Base-by-base conservation (phyloP, 1,140 invertebrate species). In the Condylostylus longicornis region DNA sequence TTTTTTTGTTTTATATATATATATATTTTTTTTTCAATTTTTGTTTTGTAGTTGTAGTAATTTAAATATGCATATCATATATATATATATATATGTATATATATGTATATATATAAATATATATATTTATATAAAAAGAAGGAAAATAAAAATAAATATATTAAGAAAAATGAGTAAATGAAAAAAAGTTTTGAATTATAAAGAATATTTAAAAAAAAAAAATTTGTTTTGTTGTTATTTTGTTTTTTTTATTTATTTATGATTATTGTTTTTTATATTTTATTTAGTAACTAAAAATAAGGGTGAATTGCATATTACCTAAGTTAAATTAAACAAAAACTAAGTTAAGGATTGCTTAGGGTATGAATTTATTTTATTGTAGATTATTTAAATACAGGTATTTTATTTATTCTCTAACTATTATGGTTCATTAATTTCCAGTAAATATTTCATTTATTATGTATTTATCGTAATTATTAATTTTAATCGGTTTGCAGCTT, bases 1-100 rank as follows among this genome's bases (percentile, higher is more conserved):
- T 31, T 31, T 31, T 13, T 42, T 32, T 36, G 30, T 44, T 23
- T 37, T 10, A 29, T 34, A 36, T 47, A 37, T 37, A 30, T 18
- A n/a, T n/a, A n/a, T n/a, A n/a, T n/a, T n/a, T n/a, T 21, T 30
- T 19, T 18, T 6, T 33, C 33, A 27, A 32, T 33, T 35, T 33
- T 30, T 35, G 17, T 10, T 18, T 35, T 27, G 19, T 35, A 27
- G 13, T 35, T 35, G 22, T 27, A 22, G 33, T 19, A 22, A 13
- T 23, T 23, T 18, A 34, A 21, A 19, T 12, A 34, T 21, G 22
- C 8, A 20, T 20, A 21, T n/a, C 22, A 34, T 14, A 18, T 18
- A 34, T 21, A 34, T 34, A 18, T 20, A 34, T 20, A 20, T 31
- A 15, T 10, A 15, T 15, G 8, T 15, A 31, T 12, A 31, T 10